Conservation (phyloP, 2,113 vertebrate species). For the Oriolus oriolus region DNA sequence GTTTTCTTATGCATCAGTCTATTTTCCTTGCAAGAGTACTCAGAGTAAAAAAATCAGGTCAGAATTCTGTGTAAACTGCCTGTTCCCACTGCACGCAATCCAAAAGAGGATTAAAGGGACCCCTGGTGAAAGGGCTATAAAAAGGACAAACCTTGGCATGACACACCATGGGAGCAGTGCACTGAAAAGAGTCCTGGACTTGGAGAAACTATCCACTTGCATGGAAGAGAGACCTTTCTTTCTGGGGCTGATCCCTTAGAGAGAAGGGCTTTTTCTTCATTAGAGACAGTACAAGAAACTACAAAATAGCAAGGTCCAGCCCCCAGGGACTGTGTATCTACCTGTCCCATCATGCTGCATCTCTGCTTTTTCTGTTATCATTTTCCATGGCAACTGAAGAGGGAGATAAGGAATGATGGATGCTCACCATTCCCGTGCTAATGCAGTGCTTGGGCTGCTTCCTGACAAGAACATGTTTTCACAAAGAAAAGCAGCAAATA, state of each 20-base stretch:
- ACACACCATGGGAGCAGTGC: background rate
- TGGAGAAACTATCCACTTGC: background rate
- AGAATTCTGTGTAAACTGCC: background rate
- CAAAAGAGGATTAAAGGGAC: background rate
- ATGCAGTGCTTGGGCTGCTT: background rate
- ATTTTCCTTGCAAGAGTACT: background rate
- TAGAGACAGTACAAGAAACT: background rate
- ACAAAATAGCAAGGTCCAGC: background rate
- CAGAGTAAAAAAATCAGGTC: background rate
- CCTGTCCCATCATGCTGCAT: too few relatives aligned
- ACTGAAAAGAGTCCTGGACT: background rate
- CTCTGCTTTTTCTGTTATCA: too few relatives aligned
- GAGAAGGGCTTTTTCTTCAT: background rate
- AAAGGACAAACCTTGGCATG: background rate
- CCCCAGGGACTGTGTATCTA: too few relatives aligned
- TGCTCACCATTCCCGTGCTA: background rate
- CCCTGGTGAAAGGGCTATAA: background rate
- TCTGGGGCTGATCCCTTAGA: background rate
- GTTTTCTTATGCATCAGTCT: background rate
- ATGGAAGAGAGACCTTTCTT: background rate
- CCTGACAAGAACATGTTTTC: background rate
- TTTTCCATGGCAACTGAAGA: background rate
- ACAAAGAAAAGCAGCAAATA: background rate
- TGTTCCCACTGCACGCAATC: accelerated
- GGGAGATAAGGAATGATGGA: background rate